These are phyloP conservation scores for Adelognathus sp. DNA, from an alignment of 2,888 invertebrate genomes.

Conservation along the genomic window DNA sequence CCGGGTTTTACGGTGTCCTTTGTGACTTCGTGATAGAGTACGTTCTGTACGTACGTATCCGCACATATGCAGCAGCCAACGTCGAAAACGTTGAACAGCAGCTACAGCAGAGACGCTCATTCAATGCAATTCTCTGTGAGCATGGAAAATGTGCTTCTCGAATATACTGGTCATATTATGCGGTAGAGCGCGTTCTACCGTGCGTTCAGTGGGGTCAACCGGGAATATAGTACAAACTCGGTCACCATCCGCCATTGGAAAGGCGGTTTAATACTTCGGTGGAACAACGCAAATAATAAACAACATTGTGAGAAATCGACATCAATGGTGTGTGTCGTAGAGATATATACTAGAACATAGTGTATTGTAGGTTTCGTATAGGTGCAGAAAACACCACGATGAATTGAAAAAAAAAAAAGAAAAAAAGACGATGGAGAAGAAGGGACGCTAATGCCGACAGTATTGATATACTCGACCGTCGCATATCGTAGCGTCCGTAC, in stretches of 20 bases:
- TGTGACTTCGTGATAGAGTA: slow-evolving; percentile 36
- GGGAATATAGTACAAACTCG: slow-evolving; percentile 26
- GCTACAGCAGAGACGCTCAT: slow-evolving; percentile 5
- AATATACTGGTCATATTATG: not conserved
- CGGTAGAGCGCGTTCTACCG: not conserved
- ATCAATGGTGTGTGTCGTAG: no score
- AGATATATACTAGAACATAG: no score
- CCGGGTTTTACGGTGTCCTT: slow-evolving; percentile 21
- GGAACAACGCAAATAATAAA: not conserved
- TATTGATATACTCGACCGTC: no score
- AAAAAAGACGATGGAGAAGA: no score
- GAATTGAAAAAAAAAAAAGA: no score
- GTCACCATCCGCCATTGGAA: not conserved
- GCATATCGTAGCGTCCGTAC: no score
- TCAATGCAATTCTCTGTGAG: slow-evolving; percentile 56
- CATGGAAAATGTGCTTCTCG: slow-evolving; percentile 49
- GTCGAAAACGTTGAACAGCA: slow-evolving; percentile 34
- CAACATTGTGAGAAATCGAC: not conserved
- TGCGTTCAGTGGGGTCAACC: slow-evolving; percentile 7
- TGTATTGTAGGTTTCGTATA: no score
- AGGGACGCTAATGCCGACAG: no score
- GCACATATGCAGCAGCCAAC: not conserved
- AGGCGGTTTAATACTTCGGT: slow-evolving; percentile 5
- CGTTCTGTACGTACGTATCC: not conserved
- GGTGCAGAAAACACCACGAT: no score